Percentiles rank a stretch among this genome's conserved stretches.
Evolutionary conservation across 2,888 invertebrate species (phyloP).

Genomic region (Synanthedon formicaeformis): DNA sequence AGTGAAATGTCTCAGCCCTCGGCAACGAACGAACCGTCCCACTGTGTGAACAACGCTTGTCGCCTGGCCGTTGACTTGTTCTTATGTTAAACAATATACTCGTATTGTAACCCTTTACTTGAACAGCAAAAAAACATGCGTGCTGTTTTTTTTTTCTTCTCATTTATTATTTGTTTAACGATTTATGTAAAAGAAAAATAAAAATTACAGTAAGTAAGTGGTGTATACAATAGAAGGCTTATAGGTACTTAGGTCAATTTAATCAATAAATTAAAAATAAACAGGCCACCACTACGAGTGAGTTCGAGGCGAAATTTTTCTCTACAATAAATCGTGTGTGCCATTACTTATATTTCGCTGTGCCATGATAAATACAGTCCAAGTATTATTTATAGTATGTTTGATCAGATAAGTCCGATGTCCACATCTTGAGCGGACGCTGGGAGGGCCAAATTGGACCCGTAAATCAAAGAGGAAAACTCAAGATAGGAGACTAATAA

Average conservation of each 20-base stretch:
- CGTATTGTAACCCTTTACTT: too few relatives aligned
- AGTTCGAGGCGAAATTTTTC: constrained; percentile 21
- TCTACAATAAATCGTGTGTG: constrained; percentile 40
- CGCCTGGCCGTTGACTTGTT: constrained; percentile 14
- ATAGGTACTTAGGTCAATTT: too few relatives aligned
- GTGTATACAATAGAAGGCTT: too few relatives aligned
- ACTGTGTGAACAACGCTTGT: constrained; percentile 51
- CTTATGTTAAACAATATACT: too few relatives aligned
- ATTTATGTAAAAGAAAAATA: too few relatives aligned
- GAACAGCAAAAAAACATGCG: too few relatives aligned
- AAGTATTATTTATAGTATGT: constrained; percentile 58
- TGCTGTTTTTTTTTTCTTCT: too few relatives aligned
- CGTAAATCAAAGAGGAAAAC: constrained; percentile 48
- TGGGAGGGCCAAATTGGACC: constrained; percentile 48
- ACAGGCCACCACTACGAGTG: background rate
- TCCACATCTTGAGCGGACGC: constrained; percentile 32
- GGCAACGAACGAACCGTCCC: constrained; percentile 40
- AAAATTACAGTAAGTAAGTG: too few relatives aligned
- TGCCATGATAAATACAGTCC: constrained; percentile 58
- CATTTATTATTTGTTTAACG: too few relatives aligned
- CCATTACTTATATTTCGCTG: constrained; percentile 44
- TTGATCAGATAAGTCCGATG: constrained; percentile 59
- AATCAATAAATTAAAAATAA: background rate
- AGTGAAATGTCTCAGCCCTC: constrained; percentile 48
- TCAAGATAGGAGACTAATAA: constrained; percentile 22